A percentile compares a stretch with the other conserved stretches of the same genome.
Evolutionary conservation across 2,113 vertebrate species (phyloP).

Genomic region (Acrocephalus arundinaceus): DNA sequence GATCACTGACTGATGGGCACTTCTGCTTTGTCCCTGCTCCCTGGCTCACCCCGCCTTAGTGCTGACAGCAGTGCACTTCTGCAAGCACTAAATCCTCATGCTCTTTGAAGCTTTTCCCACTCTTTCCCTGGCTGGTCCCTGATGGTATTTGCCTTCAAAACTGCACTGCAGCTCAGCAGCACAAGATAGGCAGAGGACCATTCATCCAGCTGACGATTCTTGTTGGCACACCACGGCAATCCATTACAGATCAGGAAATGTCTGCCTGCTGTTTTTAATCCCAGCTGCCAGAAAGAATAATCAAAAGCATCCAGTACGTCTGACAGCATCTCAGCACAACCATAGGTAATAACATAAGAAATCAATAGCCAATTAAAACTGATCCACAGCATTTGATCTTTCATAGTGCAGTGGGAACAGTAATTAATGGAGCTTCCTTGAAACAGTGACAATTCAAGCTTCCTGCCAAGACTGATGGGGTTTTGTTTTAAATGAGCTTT

Average conservation of each 20-base stretch:
- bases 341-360: conserved; percentile 62
- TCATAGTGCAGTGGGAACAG: conserved; percentile 43
- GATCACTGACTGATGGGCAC: background rate
- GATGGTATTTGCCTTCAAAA: conserved; percentile 12
- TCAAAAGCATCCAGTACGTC: conserved; percentile 47
- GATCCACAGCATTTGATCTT: conserved; percentile 65
- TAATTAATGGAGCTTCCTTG: conserved; percentile 62
- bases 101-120: background rate
- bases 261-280: conserved; percentile 53
- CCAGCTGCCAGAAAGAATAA: conserved; percentile 60
- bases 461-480: conserved; percentile 44
- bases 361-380: conserved; percentile 73
- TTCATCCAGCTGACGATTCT: conserved; percentile 45
- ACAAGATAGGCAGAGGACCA: conserved; percentile 17
- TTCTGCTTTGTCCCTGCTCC: background rate
- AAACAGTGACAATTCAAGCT: conserved; percentile 46
- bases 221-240: conserved; percentile 40
- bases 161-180: conserved; percentile 18
- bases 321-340: conserved; percentile 39
- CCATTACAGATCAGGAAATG: conserved; percentile 52
- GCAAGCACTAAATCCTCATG: background rate
- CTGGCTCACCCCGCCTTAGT: background rate
- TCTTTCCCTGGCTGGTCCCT: background rate
- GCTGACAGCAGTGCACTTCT: background rate
- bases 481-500: conserved; percentile 33